Conservation (phyloP, 1,140 invertebrate genomes). For the Bactericera cockerelli region DNA sequence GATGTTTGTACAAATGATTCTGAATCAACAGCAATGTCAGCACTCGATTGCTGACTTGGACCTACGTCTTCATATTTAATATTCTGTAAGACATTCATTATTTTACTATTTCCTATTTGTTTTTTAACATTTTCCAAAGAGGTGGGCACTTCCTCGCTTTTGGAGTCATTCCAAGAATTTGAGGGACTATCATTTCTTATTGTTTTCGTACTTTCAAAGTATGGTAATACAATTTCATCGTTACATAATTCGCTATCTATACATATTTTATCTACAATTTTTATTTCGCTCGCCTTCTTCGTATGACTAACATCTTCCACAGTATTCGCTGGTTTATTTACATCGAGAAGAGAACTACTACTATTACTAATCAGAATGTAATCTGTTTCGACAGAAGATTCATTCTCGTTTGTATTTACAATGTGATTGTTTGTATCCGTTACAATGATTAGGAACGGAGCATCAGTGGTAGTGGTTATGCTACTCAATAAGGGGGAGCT, state of each 20-base stretch:
- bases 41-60: background rate
- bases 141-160: no score
- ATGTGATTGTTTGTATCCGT: background rate
- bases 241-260: constrained; percentile 8
- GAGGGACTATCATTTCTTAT: background rate
- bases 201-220: constrained; percentile 7
- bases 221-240: constrained; percentile 6
- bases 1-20: background rate
- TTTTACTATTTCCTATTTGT: constrained; percentile 3
- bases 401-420: background rate
- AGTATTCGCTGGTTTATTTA: background rate
- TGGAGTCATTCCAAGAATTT: no score
- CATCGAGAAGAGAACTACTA: background rate
- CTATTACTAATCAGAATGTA: constrained; percentile 4
- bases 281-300: background rate
- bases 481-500: no score
- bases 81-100: background rate
- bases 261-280: constrained; percentile 8
- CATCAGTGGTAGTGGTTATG: background rate
- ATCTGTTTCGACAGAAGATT: background rate
- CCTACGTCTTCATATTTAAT: background rate
- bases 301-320: background rate
- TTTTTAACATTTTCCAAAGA: no score
- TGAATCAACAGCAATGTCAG: background rate
- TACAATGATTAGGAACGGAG: background rate